Evolutionary conservation across 2,888 invertebrate genomes (phyloP), one percentile per base, ranked within the genome.

Genomic region (Pinctada fucata): DNA sequence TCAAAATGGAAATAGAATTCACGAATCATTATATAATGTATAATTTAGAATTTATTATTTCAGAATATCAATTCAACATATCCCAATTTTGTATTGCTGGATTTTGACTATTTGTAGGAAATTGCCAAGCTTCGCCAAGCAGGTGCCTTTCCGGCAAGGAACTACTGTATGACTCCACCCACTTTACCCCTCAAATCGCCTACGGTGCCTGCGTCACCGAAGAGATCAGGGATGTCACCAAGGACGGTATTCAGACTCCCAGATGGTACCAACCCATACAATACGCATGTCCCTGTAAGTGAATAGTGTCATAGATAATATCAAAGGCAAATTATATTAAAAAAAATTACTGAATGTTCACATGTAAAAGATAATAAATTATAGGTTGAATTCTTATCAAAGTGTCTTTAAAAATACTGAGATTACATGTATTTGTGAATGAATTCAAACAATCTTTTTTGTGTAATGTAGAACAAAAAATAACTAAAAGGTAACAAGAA

Each of bases 231-330:
- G 6, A 81, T 81, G n/a, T 77, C 84, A 64, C 85, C 84, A 52
- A 84, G 84, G 16, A 80, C 76, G 65, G 80, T 82, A 31, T 82
- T 87, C 45, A 78, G 79, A 67, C 84, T 90, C 1, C 91, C 90
- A 45, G 89, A 91, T 85, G 90, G 90, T 6, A 85, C 86, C 13
- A 87, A 90, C 76, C 91, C 91, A 16, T 91, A 88, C 75, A 83
- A 86, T 31, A 80, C 87, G 68, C 85, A 85, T 76, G 84, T 90
- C 13, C 83, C 86, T 76, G 90, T 88, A 82, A 84, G 86, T 82
- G 67, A 3, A 49, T 48, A 70, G 70, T 13, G 50, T 10, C 58
- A 58, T 58, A 58, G 1, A 58, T 1, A 1, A 31, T 31, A 31
- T 31, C 31, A 31, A 31, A 1, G 31, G 31, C 31, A 31, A 31